A percentile compares a stretch with the other conserved stretches of the same genome.
Evolutionary conservation across 2,113 vertebrate species (phyloP).

Genomic region (Zosterops borbonicus): DNA sequence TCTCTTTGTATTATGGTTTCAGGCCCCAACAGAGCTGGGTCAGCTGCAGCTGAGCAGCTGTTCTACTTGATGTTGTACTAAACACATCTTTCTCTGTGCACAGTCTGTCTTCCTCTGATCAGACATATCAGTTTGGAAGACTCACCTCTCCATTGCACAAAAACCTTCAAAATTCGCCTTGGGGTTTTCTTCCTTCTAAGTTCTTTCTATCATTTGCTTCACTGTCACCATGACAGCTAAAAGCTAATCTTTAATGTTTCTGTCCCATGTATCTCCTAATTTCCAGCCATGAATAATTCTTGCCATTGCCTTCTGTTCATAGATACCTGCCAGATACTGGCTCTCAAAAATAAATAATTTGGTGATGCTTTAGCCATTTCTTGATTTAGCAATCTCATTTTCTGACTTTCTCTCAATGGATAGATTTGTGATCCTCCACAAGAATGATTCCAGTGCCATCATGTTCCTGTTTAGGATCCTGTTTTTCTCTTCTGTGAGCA

Average conservation of each 20-base stretch:
- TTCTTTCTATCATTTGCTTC: not conserved
- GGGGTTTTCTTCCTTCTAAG: not conserved
- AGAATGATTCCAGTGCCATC: not conserved
- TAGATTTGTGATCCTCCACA: not conserved
- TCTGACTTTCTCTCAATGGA: not conserved
- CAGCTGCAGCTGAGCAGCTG: not conserved
- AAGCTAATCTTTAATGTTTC: not conserved
- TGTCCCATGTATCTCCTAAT: not conserved
- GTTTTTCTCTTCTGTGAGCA: not conserved
- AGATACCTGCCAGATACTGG: not conserved
- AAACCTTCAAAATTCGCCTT: not conserved
- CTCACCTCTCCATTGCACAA: not conserved
- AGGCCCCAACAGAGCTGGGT: not conserved
- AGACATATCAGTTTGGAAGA: not conserved
- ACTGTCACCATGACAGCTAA: not conserved
- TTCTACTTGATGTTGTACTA: not conserved
- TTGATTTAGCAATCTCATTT: not conserved
- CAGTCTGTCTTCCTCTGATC: not conserved
- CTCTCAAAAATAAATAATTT: not conserved
- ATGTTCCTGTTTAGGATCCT: not conserved
- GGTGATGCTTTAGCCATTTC: not conserved
- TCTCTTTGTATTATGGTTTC: not conserved
- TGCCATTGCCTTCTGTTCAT: not conserved
- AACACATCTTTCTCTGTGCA: not conserved
- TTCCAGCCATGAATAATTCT: not conserved